Base-by-base conservation (phyloP, 1,140 invertebrate genomes). In the Cydia splendana region DNA sequence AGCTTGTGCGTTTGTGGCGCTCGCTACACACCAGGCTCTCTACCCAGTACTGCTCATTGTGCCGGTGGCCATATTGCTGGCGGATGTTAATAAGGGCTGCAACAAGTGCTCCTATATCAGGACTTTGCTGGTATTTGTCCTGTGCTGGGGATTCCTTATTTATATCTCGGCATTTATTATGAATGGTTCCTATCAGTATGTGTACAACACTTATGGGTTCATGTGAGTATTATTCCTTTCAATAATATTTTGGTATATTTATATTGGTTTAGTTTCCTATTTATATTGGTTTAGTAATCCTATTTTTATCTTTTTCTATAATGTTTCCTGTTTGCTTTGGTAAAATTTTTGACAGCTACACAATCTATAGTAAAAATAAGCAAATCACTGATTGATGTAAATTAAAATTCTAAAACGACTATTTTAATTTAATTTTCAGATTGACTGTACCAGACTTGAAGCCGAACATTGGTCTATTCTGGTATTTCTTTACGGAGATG, bases 401-500 rank as follows among this genome's bases (percentile, higher is more conserved):
- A 67, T 78, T n/a, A 65, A 62, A 38, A 42, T 82, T 9, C 24
- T 76, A 83, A 74, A 76, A 75, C 20, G 71, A 42, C 0, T 83
- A 77, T 81, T 15, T 2, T 80, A 78, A 81, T 82, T 45, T 82
- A 83, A 80, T 76, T 94, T 94, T 77, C 93, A 97, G 96, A 88
- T 94, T 97, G 75, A 95, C 95, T 67, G 98, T 99, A 24, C 97
- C 98, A 28, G 98, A 99, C 94, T 94, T 99, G 67, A 97, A 98
- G 81, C 99, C 99, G 28, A 99, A 99, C 88, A 97, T 99, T 85
- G 99, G 99, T 3, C 93, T 99, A 0, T 99, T 99, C 91, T 99
- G 99, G 99, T 99, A 99, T 90, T 99, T 99, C 91, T 99, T 99
- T 87, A 99, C 98, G 0, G 99, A 99, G 94, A 99, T 99, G 98